Evolutionary conservation across 2,797 vertebrate genomes (phyloP).

Genomic region (Melanotaenia pygmaea): DNA sequence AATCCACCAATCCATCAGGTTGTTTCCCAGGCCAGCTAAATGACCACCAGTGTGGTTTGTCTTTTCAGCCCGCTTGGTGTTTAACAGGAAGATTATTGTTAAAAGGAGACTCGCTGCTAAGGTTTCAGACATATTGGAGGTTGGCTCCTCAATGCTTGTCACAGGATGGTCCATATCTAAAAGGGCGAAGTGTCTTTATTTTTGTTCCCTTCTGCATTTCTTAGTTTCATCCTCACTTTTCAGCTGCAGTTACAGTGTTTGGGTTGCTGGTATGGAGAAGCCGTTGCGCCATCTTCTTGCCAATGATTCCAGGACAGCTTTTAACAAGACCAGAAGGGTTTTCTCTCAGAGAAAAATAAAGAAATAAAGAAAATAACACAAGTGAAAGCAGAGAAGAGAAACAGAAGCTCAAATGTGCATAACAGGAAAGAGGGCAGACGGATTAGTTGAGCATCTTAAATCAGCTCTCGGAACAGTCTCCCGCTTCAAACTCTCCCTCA

Average conservation of each 20-base stretch:
- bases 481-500: slow-evolving; percentile 2
- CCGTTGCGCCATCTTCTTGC: slow-evolving; percentile 40
- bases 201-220: slow-evolving; percentile 42
- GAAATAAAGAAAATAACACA: slow-evolving; percentile 13
- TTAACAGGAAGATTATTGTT: slow-evolving; percentile 24
- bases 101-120: slow-evolving; percentile 9
- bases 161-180: slow-evolving; percentile 21
- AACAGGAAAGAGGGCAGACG: slow-evolving; percentile 61
- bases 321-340: slow-evolving; percentile 45
- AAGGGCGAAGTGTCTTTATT: slow-evolving; percentile 40
- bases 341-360: slow-evolving; percentile 8
- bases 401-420: slow-evolving; percentile 34
- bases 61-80: slow-evolving; percentile 29
- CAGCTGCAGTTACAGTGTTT: slow-evolving; percentile 10
- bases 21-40: slow-evolving; percentile 18
- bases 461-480: slow-evolving; percentile 21
- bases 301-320: slow-evolving; percentile 28
- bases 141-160: slow-evolving; percentile 10
- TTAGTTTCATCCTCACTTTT: slow-evolving; percentile 35
- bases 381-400: slow-evolving; percentile 36
- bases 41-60: neutral
- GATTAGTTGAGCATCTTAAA: slow-evolving; percentile 34
- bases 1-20: slow-evolving; percentile 9
- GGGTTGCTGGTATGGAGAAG: slow-evolving; percentile 24
- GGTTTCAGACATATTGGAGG: slow-evolving; percentile 1